phyloP scores from a whole-genome alignment of 2,797 vertebrate genomes.

The Otolemur crassicaudatus region DNA sequence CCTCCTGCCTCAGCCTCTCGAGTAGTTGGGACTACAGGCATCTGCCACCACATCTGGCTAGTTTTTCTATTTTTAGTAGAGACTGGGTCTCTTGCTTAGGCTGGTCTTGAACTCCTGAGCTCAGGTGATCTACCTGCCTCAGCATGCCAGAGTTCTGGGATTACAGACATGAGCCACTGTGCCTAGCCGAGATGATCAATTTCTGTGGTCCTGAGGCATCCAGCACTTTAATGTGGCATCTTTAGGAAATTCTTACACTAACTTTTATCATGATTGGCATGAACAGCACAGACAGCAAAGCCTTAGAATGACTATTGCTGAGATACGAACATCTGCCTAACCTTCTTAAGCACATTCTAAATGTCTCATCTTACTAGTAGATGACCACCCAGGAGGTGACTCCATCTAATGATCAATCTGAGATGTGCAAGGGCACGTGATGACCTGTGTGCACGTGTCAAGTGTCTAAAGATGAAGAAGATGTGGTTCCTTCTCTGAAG shows the following conservation, averaged over 20 bases:
- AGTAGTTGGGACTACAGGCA: too few species aligned
- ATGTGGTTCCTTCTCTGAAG: not conserved
- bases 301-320: not conserved
- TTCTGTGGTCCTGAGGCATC: not conserved
- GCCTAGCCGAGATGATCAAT: not conserved
- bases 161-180: too few species aligned
- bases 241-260: not conserved
- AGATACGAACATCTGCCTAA: not conserved
- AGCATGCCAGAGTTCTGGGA: too few species aligned
- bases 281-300: not conserved
- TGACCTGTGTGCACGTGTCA: accelerated
- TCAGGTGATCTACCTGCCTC: too few species aligned
- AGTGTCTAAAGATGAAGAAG: not conserved
- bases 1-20: too few species aligned
- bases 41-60: too few species aligned
- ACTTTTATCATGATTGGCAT: not conserved
- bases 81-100: too few species aligned
- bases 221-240: not conserved
- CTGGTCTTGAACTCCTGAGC: too few species aligned
- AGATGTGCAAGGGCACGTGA: not conserved
- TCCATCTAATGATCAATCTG: not conserved
- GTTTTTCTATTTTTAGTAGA: too few species aligned
- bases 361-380: not conserved
- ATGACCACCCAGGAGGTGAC: not conserved
- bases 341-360: not conserved